Base-by-base conservation (phyloP, 2,797 vertebrate species). In the Peromyscus nudipes region DNA sequence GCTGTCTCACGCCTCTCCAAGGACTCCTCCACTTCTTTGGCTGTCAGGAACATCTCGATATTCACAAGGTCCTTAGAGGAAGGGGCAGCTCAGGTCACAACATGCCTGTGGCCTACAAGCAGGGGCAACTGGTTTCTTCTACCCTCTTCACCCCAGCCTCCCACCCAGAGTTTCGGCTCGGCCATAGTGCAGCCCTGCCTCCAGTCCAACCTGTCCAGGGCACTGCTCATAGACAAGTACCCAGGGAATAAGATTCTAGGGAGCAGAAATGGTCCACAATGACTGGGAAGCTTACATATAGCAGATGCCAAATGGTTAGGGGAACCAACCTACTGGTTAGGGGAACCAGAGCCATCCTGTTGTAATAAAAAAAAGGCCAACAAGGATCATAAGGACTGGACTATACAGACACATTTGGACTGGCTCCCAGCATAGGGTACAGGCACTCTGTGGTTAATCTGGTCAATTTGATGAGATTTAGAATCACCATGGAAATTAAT, bases 21-120 rank as follows among this genome's bases (percentile, higher is more conserved):
- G 77, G 99, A 99, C 98, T 99, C 99, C 94, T 99, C 99, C 91
- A 99, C 99, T 98, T 99, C 99, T 97, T 99, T 99, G 96, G 99
- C 99, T 83, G 99, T 99, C 98, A 99, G 99, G 98, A 99, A 99
- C 99, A 99, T 99, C 98, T 99, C 99, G 93, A 99, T 99, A 98
- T 99, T 99, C 98, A 99, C 99, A 97, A 99, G 98, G 97, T 99
- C 99, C 99, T 99, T 96, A 52, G 85, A 92, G 77, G 80, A 92
- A 89, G 57, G 60, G n/a, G 69, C 6, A 62, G 23, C 60, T 91
- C 23, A 40, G 55, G 49, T 95, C 57, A 90, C 87, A 83, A 55
- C 16, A 40, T 21, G 23, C 34, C 62, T 79, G 27, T 92, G 83
- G 46, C 83, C 46, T 25, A 69, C 9, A 65, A 65, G 60, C 71